A percentile compares a stretch with the other conserved stretches of the same genome.
Evolutionary conservation across 1,140 invertebrate species (phyloP).

Genomic region (Drosophila eugracilis): DNA sequence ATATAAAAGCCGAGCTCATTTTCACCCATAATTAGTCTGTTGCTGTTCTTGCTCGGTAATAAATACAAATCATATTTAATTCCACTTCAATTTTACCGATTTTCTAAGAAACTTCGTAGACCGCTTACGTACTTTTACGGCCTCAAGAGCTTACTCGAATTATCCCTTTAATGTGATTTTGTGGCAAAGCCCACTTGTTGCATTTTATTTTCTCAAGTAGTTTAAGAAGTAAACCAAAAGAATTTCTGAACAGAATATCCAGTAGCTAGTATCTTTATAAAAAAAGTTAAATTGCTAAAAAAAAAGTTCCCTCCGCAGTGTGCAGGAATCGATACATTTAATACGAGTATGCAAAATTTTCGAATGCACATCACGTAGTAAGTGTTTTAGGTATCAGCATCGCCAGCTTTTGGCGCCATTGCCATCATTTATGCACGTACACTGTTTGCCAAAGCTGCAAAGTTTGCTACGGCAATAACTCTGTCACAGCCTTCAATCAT

Average conservation of each 20-base stretch:
- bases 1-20: conserved; percentile 22
- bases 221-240: too few relatives aligned
- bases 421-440: conserved; percentile 46
- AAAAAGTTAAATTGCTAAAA: not conserved
- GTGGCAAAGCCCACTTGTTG: conserved; percentile 11
- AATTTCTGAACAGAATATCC: not conserved
- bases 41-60: conserved; percentile 22
- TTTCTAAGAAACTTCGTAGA: not conserved
- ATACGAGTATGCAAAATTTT: conserved; percentile 14
- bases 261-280: not conserved
- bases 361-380: conserved; percentile 35
- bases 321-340: conserved; percentile 23
- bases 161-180: conserved; percentile 1
- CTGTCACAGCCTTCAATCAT: conserved; percentile 14
- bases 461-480: conserved; percentile 14
- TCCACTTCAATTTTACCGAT: not conserved
- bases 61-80: not conserved
- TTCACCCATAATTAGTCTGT: conserved; percentile 22
- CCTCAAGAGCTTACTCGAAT: not conserved
- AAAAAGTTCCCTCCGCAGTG: not conserved
- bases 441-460: conserved; percentile 23
- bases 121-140: not conserved
- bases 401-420: conserved; percentile 17
- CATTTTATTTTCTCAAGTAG: not conserved
- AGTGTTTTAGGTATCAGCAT: conserved; percentile 35